phyloP scores from a whole-genome alignment of 1,140 invertebrate genomes.

The Brachionus paranguensis region DNA sequence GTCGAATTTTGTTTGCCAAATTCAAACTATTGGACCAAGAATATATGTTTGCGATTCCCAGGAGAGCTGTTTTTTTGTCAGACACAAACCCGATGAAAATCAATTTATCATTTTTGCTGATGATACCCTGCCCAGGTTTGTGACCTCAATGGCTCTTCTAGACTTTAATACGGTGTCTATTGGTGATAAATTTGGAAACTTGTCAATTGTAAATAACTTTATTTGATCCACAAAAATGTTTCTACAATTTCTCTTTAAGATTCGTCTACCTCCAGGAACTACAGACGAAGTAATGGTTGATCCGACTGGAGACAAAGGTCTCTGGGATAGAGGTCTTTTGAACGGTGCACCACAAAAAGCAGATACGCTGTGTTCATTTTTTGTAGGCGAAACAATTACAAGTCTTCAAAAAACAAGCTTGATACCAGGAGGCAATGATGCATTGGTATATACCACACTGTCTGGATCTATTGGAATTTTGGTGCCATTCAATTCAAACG shows the following conservation, averaged over 20 bases:
- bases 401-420: conserved; percentile 77
- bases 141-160: conserved; percentile 81
- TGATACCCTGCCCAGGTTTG: conserved; percentile 91
- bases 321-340: conserved; percentile 92
- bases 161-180: conserved; percentile 94
- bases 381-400: conserved; percentile 81
- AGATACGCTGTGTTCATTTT: conserved; percentile 82
- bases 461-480: conserved; percentile 89
- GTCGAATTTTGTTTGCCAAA: conserved; percentile 84
- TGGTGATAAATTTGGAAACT: conserved; percentile 97
- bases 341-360: conserved; percentile 94
- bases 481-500: conserved; percentile 92
- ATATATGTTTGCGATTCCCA: conserved; percentile 92
- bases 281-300: conserved; percentile 67
- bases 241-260: background rate
- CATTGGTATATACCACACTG: conserved; percentile 87
- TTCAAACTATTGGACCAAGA: conserved; percentile 84
- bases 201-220: conserved; percentile 66
- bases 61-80: conserved; percentile 90
- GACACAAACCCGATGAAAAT: conserved; percentile 91
- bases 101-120: conserved; percentile 96
- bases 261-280: conserved; percentile 11
- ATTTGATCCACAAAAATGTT: conserved; percentile 44
- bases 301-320: conserved; percentile 91
- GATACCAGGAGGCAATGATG: conserved; percentile 92